Evolutionary conservation across 2,797 vertebrate species (phyloP).

Genomic region (Gallinago stenura): DNA sequence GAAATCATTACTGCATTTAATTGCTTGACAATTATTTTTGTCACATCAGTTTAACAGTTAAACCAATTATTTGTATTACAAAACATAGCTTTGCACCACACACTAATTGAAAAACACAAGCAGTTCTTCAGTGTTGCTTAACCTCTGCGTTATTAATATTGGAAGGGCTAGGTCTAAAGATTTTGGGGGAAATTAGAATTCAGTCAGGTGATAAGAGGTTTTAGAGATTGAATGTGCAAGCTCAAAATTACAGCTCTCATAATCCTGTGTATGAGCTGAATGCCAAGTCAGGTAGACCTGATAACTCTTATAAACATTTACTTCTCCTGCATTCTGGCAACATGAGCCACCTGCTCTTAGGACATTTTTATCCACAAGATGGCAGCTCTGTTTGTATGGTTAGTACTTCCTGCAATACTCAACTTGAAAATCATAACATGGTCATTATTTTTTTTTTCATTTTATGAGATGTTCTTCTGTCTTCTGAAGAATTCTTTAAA

Average conservation of each 20-base stretch:
- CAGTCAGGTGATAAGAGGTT: conserved; percentile 29
- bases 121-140: not conserved
- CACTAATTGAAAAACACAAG: conserved; percentile 66
- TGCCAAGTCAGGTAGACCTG: not conserved
- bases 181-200: conserved; percentile 32
- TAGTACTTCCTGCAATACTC: not conserved
- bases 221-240: conserved; percentile 9
- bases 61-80: conserved; percentile 76
- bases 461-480: not conserved
- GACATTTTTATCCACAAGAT: conserved; percentile 66
- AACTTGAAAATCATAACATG: not conserved
- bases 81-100: conserved; percentile 64
- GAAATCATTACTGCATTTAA: conserved; percentile 73
- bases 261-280: not conserved
- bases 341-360: not conserved
- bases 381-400: conserved; percentile 58
- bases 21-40: conserved; percentile 58
- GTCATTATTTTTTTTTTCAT: not conserved
- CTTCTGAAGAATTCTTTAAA: not conserved
- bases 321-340: not conserved
- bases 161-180: conserved; percentile 31
- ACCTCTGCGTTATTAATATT: conserved; percentile 42
- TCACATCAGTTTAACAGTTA: conserved; percentile 74
- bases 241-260: conserved; percentile 1
- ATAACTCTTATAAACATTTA: not conserved